A percentile compares a stretch with the other conserved stretches of the same genome.
These are phyloP conservation scores for Idris sp. DNA, from an alignment of 1,140 invertebrate genomes.

Conservation along the genomic window DNA sequence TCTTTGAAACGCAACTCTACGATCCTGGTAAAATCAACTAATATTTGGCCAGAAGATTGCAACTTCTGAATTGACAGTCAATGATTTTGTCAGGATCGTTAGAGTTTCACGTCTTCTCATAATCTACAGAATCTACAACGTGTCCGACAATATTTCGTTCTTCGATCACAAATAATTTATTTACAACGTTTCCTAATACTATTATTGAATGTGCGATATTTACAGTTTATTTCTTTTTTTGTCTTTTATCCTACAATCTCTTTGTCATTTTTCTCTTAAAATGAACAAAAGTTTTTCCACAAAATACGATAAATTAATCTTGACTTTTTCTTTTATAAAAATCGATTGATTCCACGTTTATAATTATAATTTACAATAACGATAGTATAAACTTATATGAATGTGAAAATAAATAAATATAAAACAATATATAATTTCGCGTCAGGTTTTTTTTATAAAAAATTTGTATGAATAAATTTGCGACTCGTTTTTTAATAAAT, in stretches of 20 bases:
- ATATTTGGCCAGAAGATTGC: conserved; percentile 40
- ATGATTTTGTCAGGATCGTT: conserved; percentile 59
- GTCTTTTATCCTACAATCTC: conserved; percentile 52
- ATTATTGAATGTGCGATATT: conserved; percentile 68
- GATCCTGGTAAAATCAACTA: conserved; percentile 55
- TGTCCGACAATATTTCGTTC: conserved; percentile 57
- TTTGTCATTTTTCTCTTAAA: conserved; percentile 25
- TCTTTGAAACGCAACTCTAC: conserved; percentile 42
- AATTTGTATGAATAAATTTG: conserved; percentile 34
- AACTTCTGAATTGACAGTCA: conserved; percentile 51
- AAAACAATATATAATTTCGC: conserved; percentile 40
- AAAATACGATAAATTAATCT: conserved; percentile 66
- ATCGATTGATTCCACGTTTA: conserved; percentile 16
- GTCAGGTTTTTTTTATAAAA: conserved; percentile 13
- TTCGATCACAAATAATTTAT: conserved; percentile 67
- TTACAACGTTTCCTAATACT: conserved; percentile 70
- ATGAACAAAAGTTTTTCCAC: neutral
- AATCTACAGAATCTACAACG: conserved; percentile 65
- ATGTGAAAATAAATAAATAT: conserved; percentile 59
- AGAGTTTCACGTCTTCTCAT: conserved; percentile 47
- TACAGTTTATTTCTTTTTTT: too few species aligned
- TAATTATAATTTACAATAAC: conserved; percentile 41
- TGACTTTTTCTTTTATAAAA: conserved; percentile 16
- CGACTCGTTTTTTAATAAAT: conserved; percentile 36
- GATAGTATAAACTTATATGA: conserved; percentile 29